phyloP scores from a whole-genome alignment of 92 coral and sea anemone species.

The Phymanthus crucifer region DNA sequence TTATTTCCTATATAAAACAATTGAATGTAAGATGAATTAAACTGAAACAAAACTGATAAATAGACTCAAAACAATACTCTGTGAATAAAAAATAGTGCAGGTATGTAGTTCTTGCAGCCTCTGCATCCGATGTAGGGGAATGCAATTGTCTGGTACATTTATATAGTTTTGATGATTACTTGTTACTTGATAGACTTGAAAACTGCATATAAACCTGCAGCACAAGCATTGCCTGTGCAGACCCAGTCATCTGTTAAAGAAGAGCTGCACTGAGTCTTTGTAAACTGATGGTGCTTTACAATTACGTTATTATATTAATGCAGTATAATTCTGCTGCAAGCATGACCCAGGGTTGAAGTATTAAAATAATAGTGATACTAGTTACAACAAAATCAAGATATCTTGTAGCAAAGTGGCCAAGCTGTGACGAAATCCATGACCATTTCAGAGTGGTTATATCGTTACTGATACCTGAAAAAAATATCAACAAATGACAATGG shows the following conservation, averaged over 20 bases:
- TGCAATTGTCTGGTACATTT: neutral
- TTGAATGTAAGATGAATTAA: neutral
- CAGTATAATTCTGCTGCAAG: too few species aligned
- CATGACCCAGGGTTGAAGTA: too few species aligned
- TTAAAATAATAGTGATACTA: neutral
- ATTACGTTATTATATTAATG: too few species aligned
- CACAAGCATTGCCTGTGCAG: too few species aligned
- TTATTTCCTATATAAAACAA: slow-evolving; percentile 8
- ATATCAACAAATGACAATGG: too few species aligned
- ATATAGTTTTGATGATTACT: neutral
- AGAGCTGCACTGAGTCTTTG: too few species aligned
- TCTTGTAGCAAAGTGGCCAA: neutral
- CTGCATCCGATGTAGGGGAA: neutral
- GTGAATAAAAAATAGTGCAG: neutral
- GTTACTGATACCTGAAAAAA: neutral
- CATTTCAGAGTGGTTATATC: neutral
- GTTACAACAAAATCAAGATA: neutral
- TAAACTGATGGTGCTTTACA: too few species aligned
- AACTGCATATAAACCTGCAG: too few species aligned
- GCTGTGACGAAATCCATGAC: neutral
- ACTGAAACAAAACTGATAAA: neutral
- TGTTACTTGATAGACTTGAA: too few species aligned
- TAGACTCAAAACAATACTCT: neutral
- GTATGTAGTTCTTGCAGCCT: neutral
- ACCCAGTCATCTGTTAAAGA: too few species aligned